phyloP scores from a whole-genome alignment of 1,140 invertebrate genomes.

The Oedothorax gibbosus region DNA sequence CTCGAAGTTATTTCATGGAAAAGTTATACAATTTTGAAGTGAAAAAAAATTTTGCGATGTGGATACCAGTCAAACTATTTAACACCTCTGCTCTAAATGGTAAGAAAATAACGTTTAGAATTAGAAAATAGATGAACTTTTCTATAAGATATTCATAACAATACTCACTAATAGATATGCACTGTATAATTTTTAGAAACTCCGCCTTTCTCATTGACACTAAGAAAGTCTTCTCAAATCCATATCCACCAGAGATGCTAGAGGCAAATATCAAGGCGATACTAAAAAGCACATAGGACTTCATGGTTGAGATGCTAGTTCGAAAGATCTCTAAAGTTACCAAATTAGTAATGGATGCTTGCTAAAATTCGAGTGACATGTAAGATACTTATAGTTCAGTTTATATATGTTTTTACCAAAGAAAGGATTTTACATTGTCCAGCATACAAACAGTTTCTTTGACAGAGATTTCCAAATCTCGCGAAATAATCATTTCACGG shows the following conservation, averaged over 20 bases:
- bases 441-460: background rate
- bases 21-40: too few relatives aligned
- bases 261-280: background rate
- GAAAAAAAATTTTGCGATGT: too few relatives aligned
- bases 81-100: too few relatives aligned
- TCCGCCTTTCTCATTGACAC: conserved; percentile 48
- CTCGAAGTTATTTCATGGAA: too few relatives aligned
- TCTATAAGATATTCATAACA: background rate
- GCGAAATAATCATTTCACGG: background rate
- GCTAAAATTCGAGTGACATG: too few relatives aligned
- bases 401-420: too few relatives aligned
- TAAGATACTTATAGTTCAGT: too few relatives aligned
- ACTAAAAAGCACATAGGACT: background rate
- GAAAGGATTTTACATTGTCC: background rate
- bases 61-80: too few relatives aligned
- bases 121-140: too few relatives aligned
- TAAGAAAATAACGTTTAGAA: too few relatives aligned
- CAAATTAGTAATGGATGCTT: too few relatives aligned
- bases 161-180: conserved; percentile 51
- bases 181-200: conserved; percentile 36
- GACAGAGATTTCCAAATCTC: background rate
- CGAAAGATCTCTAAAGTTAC: too few relatives aligned
- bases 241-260: background rate
- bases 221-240: conserved; percentile 30
- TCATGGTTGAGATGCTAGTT: conserved; percentile 9